phyloP scores from a whole-genome alignment of 2,797 vertebrate species.

The Telmatherina bonti region DNA sequence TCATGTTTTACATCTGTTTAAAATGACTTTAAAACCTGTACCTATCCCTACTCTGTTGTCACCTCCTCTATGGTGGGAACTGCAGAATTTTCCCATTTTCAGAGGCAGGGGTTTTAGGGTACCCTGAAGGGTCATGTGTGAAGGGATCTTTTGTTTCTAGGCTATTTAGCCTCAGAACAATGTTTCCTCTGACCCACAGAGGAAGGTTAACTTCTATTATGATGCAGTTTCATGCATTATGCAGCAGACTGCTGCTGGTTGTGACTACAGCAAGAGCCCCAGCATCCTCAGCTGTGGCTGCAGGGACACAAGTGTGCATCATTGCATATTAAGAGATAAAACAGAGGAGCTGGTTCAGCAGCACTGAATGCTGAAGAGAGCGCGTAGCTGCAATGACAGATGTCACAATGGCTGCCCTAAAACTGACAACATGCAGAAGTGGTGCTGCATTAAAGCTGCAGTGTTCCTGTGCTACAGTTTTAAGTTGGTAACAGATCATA shows the following conservation, averaged over 20 bases:
- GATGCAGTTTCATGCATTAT: conserved; percentile 18
- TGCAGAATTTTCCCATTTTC: background rate
- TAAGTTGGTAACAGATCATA: background rate
- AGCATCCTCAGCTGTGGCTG: conserved; percentile 4
- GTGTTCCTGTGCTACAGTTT: background rate
- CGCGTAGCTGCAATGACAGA: background rate
- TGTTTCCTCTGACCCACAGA: background rate
- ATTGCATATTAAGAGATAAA: conserved; percentile 2
- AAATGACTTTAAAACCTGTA: too few species aligned
- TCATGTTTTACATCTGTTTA: too few species aligned
- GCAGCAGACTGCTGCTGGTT: background rate
- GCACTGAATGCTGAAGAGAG: background rate
- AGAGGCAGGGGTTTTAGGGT: too few species aligned
- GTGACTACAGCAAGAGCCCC: background rate
- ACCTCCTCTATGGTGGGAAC: background rate
- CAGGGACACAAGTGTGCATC: background rate
- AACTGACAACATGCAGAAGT: background rate
- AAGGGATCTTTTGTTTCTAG: background rate
- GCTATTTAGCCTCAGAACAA: background rate
- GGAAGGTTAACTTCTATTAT: conserved; percentile 5
- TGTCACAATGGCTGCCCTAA: background rate
- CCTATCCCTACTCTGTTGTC: too few species aligned
- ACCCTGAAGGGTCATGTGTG: background rate
- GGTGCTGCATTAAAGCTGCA: background rate
- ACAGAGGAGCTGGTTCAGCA: background rate